A percentile compares a stretch with the other conserved stretches of the same genome.
Evolutionary conservation across 2,113 vertebrate genomes (phyloP).

Genomic region (Camelus bactrianus): DNA sequence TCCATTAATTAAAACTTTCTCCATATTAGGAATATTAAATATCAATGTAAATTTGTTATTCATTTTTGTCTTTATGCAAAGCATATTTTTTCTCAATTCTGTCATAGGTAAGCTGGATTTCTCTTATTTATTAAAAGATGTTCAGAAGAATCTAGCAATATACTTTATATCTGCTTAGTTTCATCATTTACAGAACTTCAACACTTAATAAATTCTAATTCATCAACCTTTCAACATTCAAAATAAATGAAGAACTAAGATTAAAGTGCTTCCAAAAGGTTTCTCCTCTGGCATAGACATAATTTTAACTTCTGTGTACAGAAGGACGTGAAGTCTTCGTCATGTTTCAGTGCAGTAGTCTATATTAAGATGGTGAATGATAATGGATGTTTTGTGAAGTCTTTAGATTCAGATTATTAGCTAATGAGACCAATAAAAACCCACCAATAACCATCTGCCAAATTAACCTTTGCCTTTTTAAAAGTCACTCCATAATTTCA

Average conservation of each 20-base stretch:
- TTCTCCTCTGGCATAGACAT: neutral
- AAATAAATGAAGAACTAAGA: neutral
- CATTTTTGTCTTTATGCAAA: neutral
- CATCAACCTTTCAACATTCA: neutral
- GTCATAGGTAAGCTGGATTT: neutral
- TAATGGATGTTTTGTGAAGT: neutral
- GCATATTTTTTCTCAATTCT: neutral
- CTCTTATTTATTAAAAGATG: slow-evolving; percentile 14
- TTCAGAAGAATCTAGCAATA: neutral
- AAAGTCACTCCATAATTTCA: neutral
- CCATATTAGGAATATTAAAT: neutral
- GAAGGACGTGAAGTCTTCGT: no score
- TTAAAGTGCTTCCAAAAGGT: neutral
- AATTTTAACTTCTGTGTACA: no score
- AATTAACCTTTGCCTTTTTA: neutral
- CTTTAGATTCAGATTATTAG: neutral
- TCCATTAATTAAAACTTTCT: neutral
- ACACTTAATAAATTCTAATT: neutral
- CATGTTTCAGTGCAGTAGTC: no score
- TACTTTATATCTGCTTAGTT: neutral
- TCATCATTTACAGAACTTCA: neutral
- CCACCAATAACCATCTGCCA: neutral
- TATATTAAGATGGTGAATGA: no score
- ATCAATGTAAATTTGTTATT: neutral
- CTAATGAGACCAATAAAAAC: neutral